These are phyloP conservation scores for Vimba vimba DNA, from an alignment of 2,113 vertebrate species.

Conservation along the genomic window DNA sequence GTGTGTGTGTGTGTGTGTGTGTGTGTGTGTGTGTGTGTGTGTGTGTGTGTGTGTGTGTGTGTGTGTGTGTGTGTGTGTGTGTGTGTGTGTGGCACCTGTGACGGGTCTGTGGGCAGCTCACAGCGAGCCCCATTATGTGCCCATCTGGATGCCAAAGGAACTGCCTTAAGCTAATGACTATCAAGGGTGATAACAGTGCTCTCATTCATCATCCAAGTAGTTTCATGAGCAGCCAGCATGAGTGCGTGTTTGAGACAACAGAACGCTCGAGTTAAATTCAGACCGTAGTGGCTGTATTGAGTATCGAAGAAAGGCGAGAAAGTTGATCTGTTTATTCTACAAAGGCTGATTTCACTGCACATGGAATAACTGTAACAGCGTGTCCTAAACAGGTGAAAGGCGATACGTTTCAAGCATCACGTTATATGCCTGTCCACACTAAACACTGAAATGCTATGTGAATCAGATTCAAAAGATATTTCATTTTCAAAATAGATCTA, in stretches of 20 bases:
- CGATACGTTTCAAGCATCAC: neutral
- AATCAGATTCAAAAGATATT: neutral
- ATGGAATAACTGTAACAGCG: neutral
- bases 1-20: conserved; percentile 7
- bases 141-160: conserved; percentile 58
- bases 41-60: neutral
- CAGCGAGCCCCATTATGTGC: conserved; percentile 51
- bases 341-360: neutral
- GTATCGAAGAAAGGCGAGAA: neutral
- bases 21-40: conserved; percentile 9
- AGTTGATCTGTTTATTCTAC: conserved; percentile 3
- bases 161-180: conserved; percentile 52
- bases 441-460: neutral
- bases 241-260: conserved; percentile 2
- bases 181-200: conserved; percentile 48
- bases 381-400: neutral
- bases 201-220: conserved; percentile 38
- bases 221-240: conserved; percentile 14
- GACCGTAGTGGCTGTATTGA: neutral
- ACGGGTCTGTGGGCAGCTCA: conserved; percentile 25
- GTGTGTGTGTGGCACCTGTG: conserved; percentile 50
- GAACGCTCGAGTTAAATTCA: neutral
- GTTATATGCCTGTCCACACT: neutral
- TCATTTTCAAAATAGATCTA: neutral
- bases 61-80: conserved; percentile 9